A percentile compares a stretch with the other conserved stretches of the same genome.
phyloP scores from a whole-genome alignment of 1,140 invertebrate genomes.

The Capitella teleta region DNA sequence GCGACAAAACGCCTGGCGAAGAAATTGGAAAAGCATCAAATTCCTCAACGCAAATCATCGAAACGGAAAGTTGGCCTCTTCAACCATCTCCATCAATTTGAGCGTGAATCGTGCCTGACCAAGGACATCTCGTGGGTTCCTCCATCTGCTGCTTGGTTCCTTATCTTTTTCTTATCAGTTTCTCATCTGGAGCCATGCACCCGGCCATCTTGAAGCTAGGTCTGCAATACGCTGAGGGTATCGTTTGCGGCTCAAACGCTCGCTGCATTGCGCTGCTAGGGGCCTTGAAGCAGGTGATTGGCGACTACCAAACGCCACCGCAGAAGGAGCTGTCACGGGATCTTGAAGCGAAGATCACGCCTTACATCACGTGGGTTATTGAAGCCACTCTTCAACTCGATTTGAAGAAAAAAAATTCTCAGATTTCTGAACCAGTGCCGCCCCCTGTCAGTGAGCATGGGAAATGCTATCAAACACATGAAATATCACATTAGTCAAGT shows the following conservation, averaged over 20 bases:
- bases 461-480: slow-evolving; percentile 61
- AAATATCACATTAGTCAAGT: slow-evolving; percentile 56
- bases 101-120: slow-evolving; percentile 23
- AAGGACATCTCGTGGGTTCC: slow-evolving; percentile 18
- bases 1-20: slow-evolving; percentile 30
- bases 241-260: slow-evolving; percentile 71
- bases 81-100: slow-evolving; percentile 38
- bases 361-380: slow-evolving; percentile 43
- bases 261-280: slow-evolving; percentile 69
- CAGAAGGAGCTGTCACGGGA: slow-evolving; percentile 72
- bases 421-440: slow-evolving; percentile 67
- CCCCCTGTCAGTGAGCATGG: slow-evolving; percentile 74
- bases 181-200: slow-evolving; percentile 46
- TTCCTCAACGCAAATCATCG: slow-evolving; percentile 24
- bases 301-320: slow-evolving; percentile 62
- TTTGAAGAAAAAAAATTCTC: slow-evolving; percentile 19
- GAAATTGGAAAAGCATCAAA: slow-evolving; percentile 30
- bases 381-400: not conserved
- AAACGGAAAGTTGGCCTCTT: slow-evolving; percentile 35
- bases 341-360: slow-evolving; percentile 58
- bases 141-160: not conserved
- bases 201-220: slow-evolving; percentile 72
- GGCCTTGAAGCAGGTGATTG: slow-evolving; percentile 55
- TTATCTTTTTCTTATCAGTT: slow-evolving; percentile 10
- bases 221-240: slow-evolving; percentile 63